phyloP scores from a whole-genome alignment of 2,888 invertebrate species.

The Cryptophagus acutangulus region DNA sequence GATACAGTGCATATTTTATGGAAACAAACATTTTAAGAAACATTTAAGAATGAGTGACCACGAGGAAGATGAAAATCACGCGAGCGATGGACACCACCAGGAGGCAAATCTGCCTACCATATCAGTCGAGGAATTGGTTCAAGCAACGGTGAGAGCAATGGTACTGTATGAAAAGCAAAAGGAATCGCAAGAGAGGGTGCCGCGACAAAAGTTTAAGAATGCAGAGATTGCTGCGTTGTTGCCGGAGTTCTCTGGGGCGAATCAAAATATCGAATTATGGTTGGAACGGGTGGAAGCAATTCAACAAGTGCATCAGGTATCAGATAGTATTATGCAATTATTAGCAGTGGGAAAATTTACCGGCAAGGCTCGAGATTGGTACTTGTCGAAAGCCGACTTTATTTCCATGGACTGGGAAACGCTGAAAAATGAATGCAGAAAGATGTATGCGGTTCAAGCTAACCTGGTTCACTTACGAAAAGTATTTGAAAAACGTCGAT shows the following conservation, averaged over 20 bases:
- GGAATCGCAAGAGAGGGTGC: neutral
- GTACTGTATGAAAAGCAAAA: conserved; percentile 4
- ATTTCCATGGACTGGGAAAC: conserved; percentile 14
- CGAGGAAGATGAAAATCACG: too few relatives aligned
- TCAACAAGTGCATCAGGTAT: conserved; percentile 13
- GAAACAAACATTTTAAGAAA: too few relatives aligned
- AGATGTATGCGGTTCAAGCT: conserved; percentile 8
- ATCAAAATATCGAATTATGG: conserved; percentile 11
- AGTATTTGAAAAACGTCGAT: conserved; percentile 13
- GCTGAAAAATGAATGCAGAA: conserved; percentile 9
- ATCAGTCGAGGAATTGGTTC: conserved; percentile 6
- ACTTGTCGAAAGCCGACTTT: conserved; percentile 11
- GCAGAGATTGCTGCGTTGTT: conserved; percentile 12
- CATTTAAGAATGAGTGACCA: too few relatives aligned
- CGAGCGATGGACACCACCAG: too few relatives aligned
- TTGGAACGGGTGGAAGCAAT: conserved; percentile 12
- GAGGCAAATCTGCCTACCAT: too few relatives aligned
- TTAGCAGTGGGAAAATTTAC: conserved; percentile 15
- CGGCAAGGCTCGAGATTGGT: conserved; percentile 13
- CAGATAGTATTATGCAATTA: conserved; percentile 15
- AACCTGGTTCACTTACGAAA: conserved; percentile 3
- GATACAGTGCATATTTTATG: too few relatives aligned
- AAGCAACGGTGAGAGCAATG: conserved; percentile 10
- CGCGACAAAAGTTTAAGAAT: neutral
- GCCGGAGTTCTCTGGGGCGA: conserved; percentile 11